Evolutionary conservation across 2,113 vertebrate genomes (phyloP), one percentile per base, ranked within the genome.

Genomic region (Lasiurus borealis): DNA sequence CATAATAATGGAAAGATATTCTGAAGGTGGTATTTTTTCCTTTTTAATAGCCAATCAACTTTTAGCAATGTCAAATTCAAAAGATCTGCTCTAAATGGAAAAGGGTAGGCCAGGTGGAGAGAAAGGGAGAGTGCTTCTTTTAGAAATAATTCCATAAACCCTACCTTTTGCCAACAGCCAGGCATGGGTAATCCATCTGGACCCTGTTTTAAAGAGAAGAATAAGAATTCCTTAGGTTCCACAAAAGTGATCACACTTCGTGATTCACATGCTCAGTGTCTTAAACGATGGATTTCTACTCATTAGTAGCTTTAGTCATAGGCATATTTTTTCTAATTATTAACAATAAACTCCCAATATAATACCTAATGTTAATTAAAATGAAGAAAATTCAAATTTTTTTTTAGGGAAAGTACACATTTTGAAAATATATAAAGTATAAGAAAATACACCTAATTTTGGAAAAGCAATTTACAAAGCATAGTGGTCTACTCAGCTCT

Each of bases 161-260:
- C 98, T 98, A 99, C 99, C 99, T 99, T 99, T 98, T 99, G 99
- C 99, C 99, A 99, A 97, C 99, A 99, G 31, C 99, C 99, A 97
- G 99, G 99, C 99, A 99, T 99, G 75, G 99, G 99, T 98, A 99
- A 99, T 98, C 99, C 99, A 98, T 99, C 99, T 0, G 99, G 99
- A 88, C 99, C 99, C 99, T 99, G 98, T 98, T 98, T 97, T 77
- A 96, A 96, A 34, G 21, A 75, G 69, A 96, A 75, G 11, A 50
- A 71, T 69, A 44, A 80, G 40, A 88, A 93, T 54, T 95, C 59
- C 83, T 98, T 44, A 97, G 92, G 23, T 7, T 50, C 48, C 8
- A 52, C 10, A 36, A 34, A 80, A 87, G 64, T 62, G 75, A 87
- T 62, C 25, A 27, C 21, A 84, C 16, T 31, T 89, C 84, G 64